phyloP scores from a whole-genome alignment of 2,888 invertebrate genomes.

The Globia sparganii region DNA sequence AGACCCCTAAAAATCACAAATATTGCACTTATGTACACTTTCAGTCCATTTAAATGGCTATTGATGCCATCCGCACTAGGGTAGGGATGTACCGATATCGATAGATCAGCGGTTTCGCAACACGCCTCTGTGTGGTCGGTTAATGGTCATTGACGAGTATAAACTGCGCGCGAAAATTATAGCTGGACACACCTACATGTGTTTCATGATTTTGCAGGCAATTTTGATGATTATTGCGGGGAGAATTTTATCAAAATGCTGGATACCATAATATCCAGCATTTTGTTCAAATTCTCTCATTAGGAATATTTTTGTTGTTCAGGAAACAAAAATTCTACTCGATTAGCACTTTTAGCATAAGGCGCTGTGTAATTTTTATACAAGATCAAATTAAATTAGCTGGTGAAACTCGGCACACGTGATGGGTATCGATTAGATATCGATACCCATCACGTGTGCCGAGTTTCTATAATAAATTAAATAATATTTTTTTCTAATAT shows the following conservation, averaged over 20 bases:
- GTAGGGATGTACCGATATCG: conserved; percentile 30
- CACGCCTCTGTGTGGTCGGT: conserved; percentile 55
- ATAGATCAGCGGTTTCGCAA: conserved; percentile 53
- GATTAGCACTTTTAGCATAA: neutral
- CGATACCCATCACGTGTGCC: no score
- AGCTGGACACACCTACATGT: neutral
- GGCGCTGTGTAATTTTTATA: no score
- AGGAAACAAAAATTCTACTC: neutral
- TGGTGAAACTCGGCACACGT: no score
- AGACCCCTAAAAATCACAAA: no score
- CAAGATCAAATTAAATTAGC: no score
- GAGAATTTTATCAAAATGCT: neutral
- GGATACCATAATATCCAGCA: no score
- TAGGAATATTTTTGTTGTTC: no score
- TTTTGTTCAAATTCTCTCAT: no score
- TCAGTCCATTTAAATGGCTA: neutral
- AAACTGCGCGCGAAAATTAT: conserved; percentile 45
- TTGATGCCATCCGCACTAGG: neutral
- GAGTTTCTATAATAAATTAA: no score
- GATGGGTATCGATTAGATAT: no score
- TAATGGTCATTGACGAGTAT: conserved; percentile 48
- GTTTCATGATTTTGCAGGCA: conserved; percentile 4
- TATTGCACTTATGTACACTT: neutral
- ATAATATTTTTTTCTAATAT: no score
- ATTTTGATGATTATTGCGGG: conserved; percentile 3